A percentile compares a stretch with the other conserved stretches of the same genome.
Conservation (phyloP, 2,113 vertebrate genomes). For the Nicator chloris region DNA sequence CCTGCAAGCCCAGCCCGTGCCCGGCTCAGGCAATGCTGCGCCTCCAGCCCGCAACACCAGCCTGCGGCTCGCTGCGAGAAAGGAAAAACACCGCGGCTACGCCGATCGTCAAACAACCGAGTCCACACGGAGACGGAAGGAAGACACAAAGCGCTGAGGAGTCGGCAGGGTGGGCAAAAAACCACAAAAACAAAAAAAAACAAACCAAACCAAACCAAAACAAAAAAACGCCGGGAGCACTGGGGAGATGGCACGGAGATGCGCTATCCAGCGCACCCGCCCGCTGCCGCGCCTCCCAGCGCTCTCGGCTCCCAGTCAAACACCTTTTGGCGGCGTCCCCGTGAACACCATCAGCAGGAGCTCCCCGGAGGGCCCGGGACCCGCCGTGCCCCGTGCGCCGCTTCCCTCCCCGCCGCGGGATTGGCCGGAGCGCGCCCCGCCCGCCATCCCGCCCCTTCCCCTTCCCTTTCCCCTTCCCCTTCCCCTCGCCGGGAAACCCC, state of each 20-base stretch:
- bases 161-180: no score
- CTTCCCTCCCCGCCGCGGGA: background rate
- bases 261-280: background rate
- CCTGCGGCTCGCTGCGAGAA: rapidly evolving
- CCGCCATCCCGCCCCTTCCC: background rate
- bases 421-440: rapidly evolving
- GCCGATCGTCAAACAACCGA: rapidly evolving
- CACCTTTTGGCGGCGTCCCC: rapidly evolving
- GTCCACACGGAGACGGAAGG: background rate
- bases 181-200: no score
- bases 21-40: rapidly evolving
- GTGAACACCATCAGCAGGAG: rapidly evolving
- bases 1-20: background rate
- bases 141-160: rapidly evolving
- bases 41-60: background rate
- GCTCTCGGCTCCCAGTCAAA: rapidly evolving
- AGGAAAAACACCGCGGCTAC: background rate
- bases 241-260: rapidly evolving
- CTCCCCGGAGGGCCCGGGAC: rapidly evolving
- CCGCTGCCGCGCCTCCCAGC: rapidly evolving
- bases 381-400: background rate
- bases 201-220: no score
- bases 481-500: background rate
- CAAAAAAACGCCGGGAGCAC: background rate
- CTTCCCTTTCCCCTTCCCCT: background rate